phyloP scores from a whole-genome alignment of 2,888 invertebrate species.

The Uropetala carovei region DNA sequence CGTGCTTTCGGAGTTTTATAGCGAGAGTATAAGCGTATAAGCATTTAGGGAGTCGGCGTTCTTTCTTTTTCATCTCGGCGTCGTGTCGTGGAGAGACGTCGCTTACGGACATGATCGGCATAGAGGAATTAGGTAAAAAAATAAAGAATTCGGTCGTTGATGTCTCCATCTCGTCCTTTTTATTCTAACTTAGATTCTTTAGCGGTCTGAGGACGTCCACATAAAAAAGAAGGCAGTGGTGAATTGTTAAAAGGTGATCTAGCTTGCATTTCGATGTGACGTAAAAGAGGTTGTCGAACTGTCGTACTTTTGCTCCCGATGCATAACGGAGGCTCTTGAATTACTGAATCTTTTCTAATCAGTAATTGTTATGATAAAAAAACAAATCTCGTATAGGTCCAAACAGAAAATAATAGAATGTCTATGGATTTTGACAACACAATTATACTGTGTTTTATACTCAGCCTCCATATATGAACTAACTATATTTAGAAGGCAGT shows the following conservation, averaged over 20 bases:
- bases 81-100: not conserved
- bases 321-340: too few relatives aligned
- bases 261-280: too few relatives aligned
- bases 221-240: not conserved
- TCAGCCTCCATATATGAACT: too few relatives aligned
- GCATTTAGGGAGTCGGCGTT: not conserved
- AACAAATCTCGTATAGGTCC: too few relatives aligned
- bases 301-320: too few relatives aligned
- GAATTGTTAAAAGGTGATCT: not conserved
- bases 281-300: too few relatives aligned
- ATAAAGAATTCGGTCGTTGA: not conserved
- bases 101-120: not conserved
- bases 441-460: too few relatives aligned
- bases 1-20: not conserved
- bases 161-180: not conserved
- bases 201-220: not conserved
- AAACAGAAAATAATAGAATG: too few relatives aligned
- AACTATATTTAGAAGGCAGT: too few relatives aligned
- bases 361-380: too few relatives aligned
- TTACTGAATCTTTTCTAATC: too few relatives aligned
- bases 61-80: not conserved
- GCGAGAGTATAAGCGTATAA: conserved; percentile 12
- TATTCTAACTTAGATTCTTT: not conserved
- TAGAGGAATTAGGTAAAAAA: not conserved
- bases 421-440: too few relatives aligned